Evolutionary conservation across 2,888 invertebrate species (phyloP).

Genomic region (Parnassius mnemosyne): DNA sequence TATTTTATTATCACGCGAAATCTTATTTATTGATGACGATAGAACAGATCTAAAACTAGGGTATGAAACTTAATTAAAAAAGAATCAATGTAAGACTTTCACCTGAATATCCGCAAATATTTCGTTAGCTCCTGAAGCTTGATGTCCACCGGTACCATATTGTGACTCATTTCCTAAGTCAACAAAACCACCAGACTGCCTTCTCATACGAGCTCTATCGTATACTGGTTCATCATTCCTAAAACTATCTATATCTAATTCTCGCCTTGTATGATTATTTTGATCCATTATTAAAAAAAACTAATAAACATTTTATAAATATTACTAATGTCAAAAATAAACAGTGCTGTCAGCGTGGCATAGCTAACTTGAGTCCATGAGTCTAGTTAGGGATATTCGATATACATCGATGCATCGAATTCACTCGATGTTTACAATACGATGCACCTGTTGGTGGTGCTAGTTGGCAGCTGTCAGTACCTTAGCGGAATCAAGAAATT

Average conservation of each 20-base stretch:
- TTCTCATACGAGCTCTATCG: constrained; percentile 77
- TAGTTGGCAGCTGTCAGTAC: no score
- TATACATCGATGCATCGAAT: no score
- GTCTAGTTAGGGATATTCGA: no score
- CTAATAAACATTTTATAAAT: constrained; percentile 28
- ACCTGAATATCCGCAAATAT: constrained; percentile 95
- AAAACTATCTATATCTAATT: constrained; percentile 69
- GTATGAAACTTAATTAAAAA: background rate
- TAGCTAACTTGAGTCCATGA: background rate
- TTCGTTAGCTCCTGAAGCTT: constrained; percentile 93
- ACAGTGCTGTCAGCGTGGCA: constrained; percentile 7
- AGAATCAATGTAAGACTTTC: background rate
- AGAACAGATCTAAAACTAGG: background rate
- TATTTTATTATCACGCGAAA: no score
- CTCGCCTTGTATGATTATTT: constrained; percentile 57
- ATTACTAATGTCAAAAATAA: constrained; percentile 13
- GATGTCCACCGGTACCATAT: constrained; percentile 90
- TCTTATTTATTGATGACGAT: background rate
- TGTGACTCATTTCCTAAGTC: constrained; percentile 88
- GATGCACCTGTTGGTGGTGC: no score
- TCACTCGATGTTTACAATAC: no score
- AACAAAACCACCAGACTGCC: constrained; percentile 87
- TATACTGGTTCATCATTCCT: constrained; percentile 70
- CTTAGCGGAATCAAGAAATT: no score
- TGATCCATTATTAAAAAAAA: constrained; percentile 54